Base-by-base conservation (phyloP, 2,888 invertebrate species). In the Zootermopsis nevadensis region DNA sequence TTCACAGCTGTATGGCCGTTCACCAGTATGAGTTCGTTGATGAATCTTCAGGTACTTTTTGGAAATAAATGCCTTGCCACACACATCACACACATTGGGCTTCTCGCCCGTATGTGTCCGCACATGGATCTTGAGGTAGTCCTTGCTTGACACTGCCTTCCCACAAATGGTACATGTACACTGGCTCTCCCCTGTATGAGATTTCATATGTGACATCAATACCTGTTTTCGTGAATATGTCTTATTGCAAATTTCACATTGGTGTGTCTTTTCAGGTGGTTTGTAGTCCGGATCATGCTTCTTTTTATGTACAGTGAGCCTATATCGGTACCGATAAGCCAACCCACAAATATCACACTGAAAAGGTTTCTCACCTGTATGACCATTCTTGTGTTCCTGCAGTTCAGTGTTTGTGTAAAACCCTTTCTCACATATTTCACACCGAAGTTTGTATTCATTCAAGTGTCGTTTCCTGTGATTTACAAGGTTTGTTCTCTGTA, bases 51-150 rank as follows among this genome's bases (percentile, higher is more conserved):
- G 76, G 69, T 85, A 84, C 53, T 84, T 85, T 48, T 85, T 85
- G 6, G 84, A 84, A 82, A 88, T 89, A 31, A 90, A 90, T 1
- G 87, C 87, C 81, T 90, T 90, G 0, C 88, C 89, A 85, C 90
- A 91, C 2, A 88, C 85, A 87, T 91, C 91, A 90, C 93, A 93
- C 1, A 92, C 90, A 86, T 93, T 91, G 0, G 93, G 93, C 88
- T 93, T 93, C 88, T 92, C 92, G 0, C 93, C 93, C 1, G 92
- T 92, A 87, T 93, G 93, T 79, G 93, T 93, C 60, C 93, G 89
- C 85, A 92, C 90, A 87, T 93, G 93, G 87, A 93, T 92, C 88
- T 92, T 93, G 86, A 93, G 90, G 86, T 93, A 93, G 55, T 93
- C 93, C 72, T 91, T 89, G 83, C 91, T 91, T 55, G 93, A 91